phyloP scores from a whole-genome alignment of 2,797 vertebrate species.

The Otus scops region DNA sequence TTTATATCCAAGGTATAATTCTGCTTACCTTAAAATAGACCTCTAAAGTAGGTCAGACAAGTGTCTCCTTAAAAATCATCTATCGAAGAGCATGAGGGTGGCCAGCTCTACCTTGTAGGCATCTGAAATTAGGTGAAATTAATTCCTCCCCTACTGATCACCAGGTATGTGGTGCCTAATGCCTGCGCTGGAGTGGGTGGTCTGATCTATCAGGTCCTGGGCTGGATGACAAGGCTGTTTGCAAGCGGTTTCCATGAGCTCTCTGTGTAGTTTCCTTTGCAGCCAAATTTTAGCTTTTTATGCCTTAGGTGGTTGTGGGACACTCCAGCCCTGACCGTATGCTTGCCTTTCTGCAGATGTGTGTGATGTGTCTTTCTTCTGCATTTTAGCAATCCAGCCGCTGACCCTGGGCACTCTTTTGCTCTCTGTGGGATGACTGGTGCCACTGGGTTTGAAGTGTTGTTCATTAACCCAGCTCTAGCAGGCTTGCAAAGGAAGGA shows the following conservation, averaged over 20 bases:
- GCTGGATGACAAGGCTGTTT: background rate
- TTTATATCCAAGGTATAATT: background rate
- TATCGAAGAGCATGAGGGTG: background rate
- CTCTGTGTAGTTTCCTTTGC: background rate
- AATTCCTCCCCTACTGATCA: background rate
- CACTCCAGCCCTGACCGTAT: background rate
- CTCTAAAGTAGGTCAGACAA: background rate
- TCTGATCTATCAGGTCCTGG: background rate
- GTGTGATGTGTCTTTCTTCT: background rate
- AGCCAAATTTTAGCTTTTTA: background rate
- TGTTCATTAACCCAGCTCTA: background rate
- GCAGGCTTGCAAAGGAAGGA: background rate
- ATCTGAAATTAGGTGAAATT: background rate
- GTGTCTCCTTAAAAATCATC: background rate
- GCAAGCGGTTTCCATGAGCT: background rate
- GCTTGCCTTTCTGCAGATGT: background rate
- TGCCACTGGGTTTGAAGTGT: background rate
- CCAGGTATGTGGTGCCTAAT: background rate
- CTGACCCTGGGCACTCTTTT: background rate
- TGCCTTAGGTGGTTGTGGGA: background rate
- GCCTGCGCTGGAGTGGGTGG: background rate
- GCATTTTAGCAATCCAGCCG: background rate
- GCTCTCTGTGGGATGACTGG: background rate
- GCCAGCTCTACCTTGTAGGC: background rate
- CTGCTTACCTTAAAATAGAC: background rate